Base-by-base conservation (phyloP, 1,140 invertebrate species). In the Pseudomyrmex flavicornis region DNA sequence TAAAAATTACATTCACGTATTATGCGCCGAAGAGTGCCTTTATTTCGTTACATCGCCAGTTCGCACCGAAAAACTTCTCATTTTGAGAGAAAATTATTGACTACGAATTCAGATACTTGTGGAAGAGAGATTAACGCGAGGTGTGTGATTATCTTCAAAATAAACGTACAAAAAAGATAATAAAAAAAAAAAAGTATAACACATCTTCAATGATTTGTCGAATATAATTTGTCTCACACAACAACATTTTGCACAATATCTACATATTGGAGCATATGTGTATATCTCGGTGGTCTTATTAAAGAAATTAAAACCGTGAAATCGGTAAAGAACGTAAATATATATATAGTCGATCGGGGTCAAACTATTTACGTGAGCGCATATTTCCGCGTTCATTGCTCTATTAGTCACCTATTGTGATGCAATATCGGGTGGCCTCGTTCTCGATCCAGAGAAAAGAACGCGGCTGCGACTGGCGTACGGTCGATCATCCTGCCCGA, bases 331-430 rank as follows among this genome's bases (percentile, higher is more conserved):
- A 35, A 35, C 35, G 7, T 35, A 35, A 35, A 35, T 35, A 35
- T 35, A 35, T 35, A 35, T 35, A 35, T 58, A 69, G 46, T 70
- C 2, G 48, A 44, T 35, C 50, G 52, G 54, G 1, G 7, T 15
- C 52, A 46, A 50, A 12, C 44, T 15, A n/a, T 70, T 50, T 59
- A 70, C 12, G 52, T 26, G 52, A 66, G 7, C 65, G 63, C 56
- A 46, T n/a, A 70, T 79, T 70, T 79, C 35, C 54, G 66, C 65
- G 65, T 70, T 65, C 52, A 15, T 50, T 22, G 15, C 20, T 48
- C 62, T 72, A 72, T 72, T 61, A 72, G 12, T 13, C 44, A 66
- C n/a, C 50, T 77, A 77, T 68, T 69, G 63, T 77, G 75, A 69
- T 50, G 50, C 13, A 77, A 54, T 26, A 13, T 48, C 20, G 8